phyloP scores from a whole-genome alignment of 2,797 vertebrate genomes.

The Phoebastria nigripes region DNA sequence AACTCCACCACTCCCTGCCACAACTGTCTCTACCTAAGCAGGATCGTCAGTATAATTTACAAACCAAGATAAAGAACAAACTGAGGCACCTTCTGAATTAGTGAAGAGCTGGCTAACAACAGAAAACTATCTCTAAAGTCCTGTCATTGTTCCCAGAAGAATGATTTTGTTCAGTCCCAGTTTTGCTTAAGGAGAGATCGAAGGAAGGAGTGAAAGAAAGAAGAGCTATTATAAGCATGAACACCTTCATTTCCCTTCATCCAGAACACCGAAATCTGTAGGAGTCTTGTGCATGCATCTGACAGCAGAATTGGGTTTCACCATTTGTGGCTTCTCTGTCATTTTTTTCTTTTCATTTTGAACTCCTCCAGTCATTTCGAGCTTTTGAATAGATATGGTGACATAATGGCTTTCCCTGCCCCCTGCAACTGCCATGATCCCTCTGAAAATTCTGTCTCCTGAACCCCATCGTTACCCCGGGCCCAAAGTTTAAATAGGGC shows the following conservation, averaged over 20 bases:
- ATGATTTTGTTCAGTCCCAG: not conserved
- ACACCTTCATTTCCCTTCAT: not conserved
- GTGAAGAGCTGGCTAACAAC: not conserved
- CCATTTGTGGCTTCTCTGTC: not conserved
- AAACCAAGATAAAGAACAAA: not conserved
- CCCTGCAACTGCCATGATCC: not conserved
- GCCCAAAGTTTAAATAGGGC: not conserved
- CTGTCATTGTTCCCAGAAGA: not conserved
- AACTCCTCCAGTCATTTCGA: not conserved
- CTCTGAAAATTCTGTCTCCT: not conserved
- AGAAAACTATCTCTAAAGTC: not conserved
- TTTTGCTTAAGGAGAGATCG: conserved; percentile 18
- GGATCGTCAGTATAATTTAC: not conserved
- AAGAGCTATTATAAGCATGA: not conserved
- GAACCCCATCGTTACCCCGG: not conserved
- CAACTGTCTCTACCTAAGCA: not conserved
- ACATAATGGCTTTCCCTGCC: not conserved
- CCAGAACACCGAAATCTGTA: not conserved
- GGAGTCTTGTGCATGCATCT: not conserved
- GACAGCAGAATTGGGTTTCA: not conserved
- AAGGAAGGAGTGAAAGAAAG: not conserved
- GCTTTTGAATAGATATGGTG: not conserved
- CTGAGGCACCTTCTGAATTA: not conserved
- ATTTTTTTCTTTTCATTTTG: not conserved
- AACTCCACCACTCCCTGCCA: not conserved